phyloP scores from a whole-genome alignment of 2,888 invertebrate genomes.

The Schizotus pectinicornis region DNA sequence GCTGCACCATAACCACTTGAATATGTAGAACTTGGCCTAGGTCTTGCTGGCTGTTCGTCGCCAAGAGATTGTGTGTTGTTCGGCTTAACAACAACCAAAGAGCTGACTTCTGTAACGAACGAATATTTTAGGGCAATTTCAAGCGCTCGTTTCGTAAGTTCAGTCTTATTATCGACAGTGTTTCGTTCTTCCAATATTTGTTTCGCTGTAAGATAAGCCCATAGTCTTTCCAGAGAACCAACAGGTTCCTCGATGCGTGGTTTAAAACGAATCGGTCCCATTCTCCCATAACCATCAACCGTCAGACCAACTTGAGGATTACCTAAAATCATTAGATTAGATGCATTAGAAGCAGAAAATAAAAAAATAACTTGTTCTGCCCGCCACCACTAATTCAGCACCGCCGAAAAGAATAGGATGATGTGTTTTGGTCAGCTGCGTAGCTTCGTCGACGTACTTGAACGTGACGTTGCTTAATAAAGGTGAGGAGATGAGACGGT shows the following conservation, averaged over 20 bases:
- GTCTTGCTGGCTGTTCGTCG: too few species aligned
- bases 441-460: conserved; percentile 66
- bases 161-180: conserved; percentile 1
- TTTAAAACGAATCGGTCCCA: background rate
- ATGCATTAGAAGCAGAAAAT: background rate
- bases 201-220: conserved; percentile 69
- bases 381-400: conserved; percentile 68
- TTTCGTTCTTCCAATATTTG: conserved; percentile 63
- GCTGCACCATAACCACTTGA: too few species aligned
- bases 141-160: conserved; percentile 62
- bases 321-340: background rate
- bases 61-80: conserved; percentile 47
- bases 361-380: conserved; percentile 50
- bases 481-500: conserved; percentile 70
- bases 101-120: conserved; percentile 74
- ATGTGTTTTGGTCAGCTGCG: conserved; percentile 62
- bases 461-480: conserved; percentile 68
- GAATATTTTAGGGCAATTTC: conserved; percentile 62
- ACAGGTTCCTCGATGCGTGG: conserved; percentile 41
- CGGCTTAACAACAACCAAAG: conserved; percentile 71
- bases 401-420: conserved; percentile 68
- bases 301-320: background rate
- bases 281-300: too few species aligned
- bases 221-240: conserved; percentile 53
- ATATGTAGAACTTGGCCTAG: too few species aligned